Base-by-base conservation (phyloP, 2,113 vertebrate species). In the Gallinago media region DNA sequence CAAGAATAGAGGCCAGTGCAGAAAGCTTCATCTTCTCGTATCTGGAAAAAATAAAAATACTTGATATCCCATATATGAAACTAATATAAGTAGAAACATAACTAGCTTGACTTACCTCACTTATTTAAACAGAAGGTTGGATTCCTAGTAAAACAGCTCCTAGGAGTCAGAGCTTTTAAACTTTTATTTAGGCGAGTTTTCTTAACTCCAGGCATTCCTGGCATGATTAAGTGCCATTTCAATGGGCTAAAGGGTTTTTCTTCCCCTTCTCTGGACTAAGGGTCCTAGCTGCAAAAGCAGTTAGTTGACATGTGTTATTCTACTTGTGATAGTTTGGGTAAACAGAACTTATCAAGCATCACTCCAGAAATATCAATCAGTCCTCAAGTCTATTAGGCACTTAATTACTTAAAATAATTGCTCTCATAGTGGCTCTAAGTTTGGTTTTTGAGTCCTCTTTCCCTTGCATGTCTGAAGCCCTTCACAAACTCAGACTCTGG, bases 31-130 rank as follows among this genome's bases (percentile, higher is more conserved):
- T 98, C 95, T 83, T 80, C 58, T 95, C 15, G 12, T 94, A 81
- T 97, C 95, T 98, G 96, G 96, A 97, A 97, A 97, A 97, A 97
- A 96, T 94, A 96, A 97, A 91, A 97, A 75, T 73, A 89, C 75
- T 94, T 76, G 85, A 62, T 96, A 87, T 79, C 63, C 85, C 34
- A n/a, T 95, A 29, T 75, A 89, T 50, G 92, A 79, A 88, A 72
- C 59, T 86, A 86, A 44, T 83, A 27, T 68, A 97, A 96, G 83
- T 89, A 94, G 94, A 97, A 97, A 73, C 90, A 77, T 58, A 72
- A 67, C 92, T 80, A 61, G 70, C 90, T 95, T 78, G 88, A 77
- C 89, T 95, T 89, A 72, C 80, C 87, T 95, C 93, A 79, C 74
- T 73, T 92, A 71, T 54, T 94, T 96, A 88, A 95, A 63, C n/a